phyloP scores from a whole-genome alignment of 1,140 invertebrate genomes.

The Globodera ellingtonae region DNA sequence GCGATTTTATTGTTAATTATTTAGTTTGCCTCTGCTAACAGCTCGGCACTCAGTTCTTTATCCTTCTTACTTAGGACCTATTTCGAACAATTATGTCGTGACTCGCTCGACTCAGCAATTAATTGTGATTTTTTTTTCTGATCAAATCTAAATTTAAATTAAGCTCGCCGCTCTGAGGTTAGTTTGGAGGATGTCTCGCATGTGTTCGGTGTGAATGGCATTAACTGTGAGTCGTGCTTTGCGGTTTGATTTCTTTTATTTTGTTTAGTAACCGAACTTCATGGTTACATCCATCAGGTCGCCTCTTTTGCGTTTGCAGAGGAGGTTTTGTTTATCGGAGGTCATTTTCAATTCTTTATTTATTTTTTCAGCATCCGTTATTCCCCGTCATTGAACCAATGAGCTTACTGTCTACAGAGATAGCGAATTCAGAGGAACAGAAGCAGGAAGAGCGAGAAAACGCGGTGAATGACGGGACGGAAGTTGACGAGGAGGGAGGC shows the following conservation, averaged over 20 bases:
- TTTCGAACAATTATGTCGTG: conserved; percentile 27
- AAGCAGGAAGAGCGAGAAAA: not conserved
- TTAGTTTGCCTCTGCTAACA: conserved; percentile 19
- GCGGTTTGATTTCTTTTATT: not conserved
- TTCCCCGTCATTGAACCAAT: conserved; percentile 3
- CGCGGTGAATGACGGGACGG: not conserved
- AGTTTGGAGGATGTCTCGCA: conserved; percentile 13
- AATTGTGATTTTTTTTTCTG: not conserved
- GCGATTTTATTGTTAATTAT: not conserved
- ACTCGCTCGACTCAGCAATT: not conserved
- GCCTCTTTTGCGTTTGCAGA: not conserved
- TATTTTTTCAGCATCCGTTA: not conserved
- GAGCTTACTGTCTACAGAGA: not conserved
- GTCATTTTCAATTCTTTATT: not conserved
- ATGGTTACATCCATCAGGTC: conserved; percentile 27
- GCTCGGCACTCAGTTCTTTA: conserved; percentile 12
- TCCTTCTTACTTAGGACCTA: conserved; percentile 20
- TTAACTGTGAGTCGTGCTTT: not conserved
- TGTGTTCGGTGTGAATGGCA: conserved; percentile 6
- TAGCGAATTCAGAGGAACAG: conserved; percentile 1
- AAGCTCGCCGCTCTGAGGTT: conserved; percentile 13
- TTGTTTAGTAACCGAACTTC: conserved; percentile 24
- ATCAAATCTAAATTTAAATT: not conserved
- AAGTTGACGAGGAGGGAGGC: conserved; percentile 11
- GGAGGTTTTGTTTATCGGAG: not conserved